Evolutionary conservation across 2,888 invertebrate species (phyloP), one percentile per base, ranked within the genome.

Genomic region (Patella caerulea): DNA sequence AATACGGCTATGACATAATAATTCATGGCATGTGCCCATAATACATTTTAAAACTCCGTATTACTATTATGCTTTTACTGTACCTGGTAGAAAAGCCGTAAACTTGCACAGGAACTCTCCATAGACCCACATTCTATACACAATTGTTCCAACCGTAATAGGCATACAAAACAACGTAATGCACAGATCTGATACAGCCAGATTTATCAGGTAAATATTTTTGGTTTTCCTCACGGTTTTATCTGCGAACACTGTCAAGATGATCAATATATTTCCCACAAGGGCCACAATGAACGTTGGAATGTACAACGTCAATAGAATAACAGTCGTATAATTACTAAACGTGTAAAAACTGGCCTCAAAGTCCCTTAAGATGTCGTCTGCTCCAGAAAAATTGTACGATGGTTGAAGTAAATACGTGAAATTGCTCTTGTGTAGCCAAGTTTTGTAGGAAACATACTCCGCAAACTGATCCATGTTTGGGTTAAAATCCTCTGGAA

Each of bases 141-240:
- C 82, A 17, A 87, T 88, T 89, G 94, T 94, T 79, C 94, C 94
- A 71, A 95, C 94, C 82, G 95, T 86, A 77, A 87, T 85, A 15
- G 88, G 88, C 9, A 88, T 84, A 78, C 88, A 88, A 14, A 88
- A 83, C 4, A 87, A 65, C 34, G 96, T 95, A 55, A 96, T 96
- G 54, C 95, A 92, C 83, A 96, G 93, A 92, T 96, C 96, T 0
- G 96, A 95, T 0, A 95, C 93, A 84, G 96, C 95, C 11, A 95
- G 93, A 88, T 95, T 95, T 78, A 96, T 92, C 87, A 96, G 93
- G 85, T 96, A 94, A 45, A 95, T 95, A 85, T 95, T 95, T 79
- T 86, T 87, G 2, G 86, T 83, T 55, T 86, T 85, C 65, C 86
- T 81, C 74, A 87, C 83, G 69, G 85, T 85, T 69, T 83, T 80